Percentiles rank a stretch among this genome's conserved stretches.
phyloP scores from a whole-genome alignment of 2,797 vertebrate species.

The Caiman crocodilus region DNA sequence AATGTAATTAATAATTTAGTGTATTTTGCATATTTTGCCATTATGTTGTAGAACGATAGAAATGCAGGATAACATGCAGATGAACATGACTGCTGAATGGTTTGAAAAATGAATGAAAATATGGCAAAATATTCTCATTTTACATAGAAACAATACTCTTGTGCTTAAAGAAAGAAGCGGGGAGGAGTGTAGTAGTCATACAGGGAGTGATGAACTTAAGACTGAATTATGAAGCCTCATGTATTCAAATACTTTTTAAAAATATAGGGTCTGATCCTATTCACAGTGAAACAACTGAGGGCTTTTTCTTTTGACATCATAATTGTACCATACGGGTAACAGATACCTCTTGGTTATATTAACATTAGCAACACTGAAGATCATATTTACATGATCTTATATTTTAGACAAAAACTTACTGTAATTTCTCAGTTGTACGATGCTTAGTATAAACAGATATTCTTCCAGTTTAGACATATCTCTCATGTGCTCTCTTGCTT shows the following conservation, averaged over 20 bases:
- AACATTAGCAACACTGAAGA: accelerated
- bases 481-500: neutral
- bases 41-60: too few relatives aligned
- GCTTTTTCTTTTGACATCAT: neutral
- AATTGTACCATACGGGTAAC: neutral
- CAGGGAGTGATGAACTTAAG: neutral
- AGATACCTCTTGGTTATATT: neutral
- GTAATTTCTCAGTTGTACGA: neutral
- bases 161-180: neutral
- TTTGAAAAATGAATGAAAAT: neutral
- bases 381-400: neutral
- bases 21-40: neutral
- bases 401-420: neutral
- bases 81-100: neutral
- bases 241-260: neutral
- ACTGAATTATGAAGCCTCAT: neutral
- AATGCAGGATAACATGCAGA: too few relatives aligned
- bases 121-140: conserved; percentile 5
- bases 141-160: neutral
- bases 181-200: neutral
- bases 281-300: accelerated
- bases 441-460: neutral
- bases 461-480: neutral
- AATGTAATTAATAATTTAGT: neutral
- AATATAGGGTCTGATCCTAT: neutral